Conservation (phyloP, 2,113 vertebrate species). For the Isichthys henryi region DNA sequence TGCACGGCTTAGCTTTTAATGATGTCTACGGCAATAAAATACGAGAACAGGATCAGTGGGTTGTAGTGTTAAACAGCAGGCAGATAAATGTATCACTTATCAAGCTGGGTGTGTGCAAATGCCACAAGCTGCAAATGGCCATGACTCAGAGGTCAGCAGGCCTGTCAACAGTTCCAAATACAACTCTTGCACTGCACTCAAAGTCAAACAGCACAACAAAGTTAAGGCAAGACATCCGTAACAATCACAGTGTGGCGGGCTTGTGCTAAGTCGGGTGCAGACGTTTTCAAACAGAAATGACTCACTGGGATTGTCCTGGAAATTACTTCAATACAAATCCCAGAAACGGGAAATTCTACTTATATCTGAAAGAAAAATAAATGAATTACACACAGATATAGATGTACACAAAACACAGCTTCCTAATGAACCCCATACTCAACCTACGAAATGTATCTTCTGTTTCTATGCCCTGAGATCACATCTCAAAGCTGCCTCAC, state of each 20-base stretch:
- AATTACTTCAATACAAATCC: not conserved
- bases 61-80: not conserved
- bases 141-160: not conserved
- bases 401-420: not conserved
- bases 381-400: not conserved
- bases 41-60: not conserved
- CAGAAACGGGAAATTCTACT: not conserved
- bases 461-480: conserved; percentile 53
- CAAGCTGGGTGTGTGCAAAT: not conserved
- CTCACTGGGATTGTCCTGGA: not conserved
- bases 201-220: not conserved
- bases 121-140: not conserved
- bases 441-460: conserved; percentile 39
- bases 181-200: not conserved
- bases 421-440: conserved; percentile 33
- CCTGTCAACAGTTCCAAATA: not conserved
- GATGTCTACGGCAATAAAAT: not conserved
- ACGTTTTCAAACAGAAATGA: not conserved
- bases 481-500: conserved; percentile 58
- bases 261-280: not conserved
- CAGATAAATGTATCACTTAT: not conserved
- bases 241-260: not conserved
- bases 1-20: not conserved
- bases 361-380: not conserved
- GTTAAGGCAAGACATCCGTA: not conserved